phyloP scores from a whole-genome alignment of 92 coral and sea anemone species.

The Porites lobata region DNA sequence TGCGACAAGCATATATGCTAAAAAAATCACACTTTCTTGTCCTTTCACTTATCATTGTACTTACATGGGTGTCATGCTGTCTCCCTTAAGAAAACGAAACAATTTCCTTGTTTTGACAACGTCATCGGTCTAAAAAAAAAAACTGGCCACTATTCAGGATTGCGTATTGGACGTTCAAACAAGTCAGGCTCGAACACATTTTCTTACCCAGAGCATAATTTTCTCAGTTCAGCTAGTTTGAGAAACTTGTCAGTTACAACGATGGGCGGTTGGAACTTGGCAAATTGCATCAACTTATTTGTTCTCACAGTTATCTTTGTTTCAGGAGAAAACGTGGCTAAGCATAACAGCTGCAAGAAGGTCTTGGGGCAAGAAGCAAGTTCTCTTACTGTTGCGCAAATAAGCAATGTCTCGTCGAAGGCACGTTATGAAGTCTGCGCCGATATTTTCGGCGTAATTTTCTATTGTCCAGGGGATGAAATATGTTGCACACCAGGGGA shows the following conservation, averaged over 20 bases:
- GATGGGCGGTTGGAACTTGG: background rate
- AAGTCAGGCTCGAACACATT: too few relatives aligned
- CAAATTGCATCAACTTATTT: background rate
- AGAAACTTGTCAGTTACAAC: background rate
- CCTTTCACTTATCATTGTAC: too few relatives aligned
- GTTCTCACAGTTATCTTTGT: background rate
- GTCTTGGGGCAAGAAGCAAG: background rate
- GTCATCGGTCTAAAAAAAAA: too few relatives aligned
- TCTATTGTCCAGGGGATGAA: slow-evolving; percentile 11
- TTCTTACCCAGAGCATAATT: background rate
- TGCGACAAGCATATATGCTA: too few relatives aligned
- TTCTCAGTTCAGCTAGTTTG: background rate
- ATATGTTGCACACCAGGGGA: slow-evolving; percentile 23
- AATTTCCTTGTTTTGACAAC: too few relatives aligned
- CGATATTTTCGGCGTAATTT: background rate
- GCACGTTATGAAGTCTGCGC: background rate
- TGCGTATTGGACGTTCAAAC: too few relatives aligned
- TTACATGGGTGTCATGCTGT: too few relatives aligned
- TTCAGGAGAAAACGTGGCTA: background rate
- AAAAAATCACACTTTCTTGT: too few relatives aligned
- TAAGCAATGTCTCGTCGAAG: background rate
- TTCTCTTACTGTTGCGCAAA: background rate
- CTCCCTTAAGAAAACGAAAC: too few relatives aligned
- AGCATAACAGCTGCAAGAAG: background rate
- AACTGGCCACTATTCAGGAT: too few relatives aligned